Evolutionary conservation across 2,113 vertebrate genomes (phyloP).

Genomic region (Cynopterus brachyotis): DNA sequence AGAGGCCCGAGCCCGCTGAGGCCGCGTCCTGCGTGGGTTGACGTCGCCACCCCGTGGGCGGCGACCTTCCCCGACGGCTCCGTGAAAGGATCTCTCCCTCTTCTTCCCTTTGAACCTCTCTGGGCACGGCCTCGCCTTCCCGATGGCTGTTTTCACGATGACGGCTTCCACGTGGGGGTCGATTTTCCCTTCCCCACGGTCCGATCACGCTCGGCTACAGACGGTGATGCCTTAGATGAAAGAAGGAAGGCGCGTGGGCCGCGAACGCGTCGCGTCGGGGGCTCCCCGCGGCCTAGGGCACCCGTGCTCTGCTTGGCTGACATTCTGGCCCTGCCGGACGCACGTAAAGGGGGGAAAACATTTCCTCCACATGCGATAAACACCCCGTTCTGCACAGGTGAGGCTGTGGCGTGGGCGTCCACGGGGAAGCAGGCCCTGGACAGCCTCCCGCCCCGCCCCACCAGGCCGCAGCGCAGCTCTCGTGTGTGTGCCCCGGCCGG

Average conservation of each 20-base stretch:
- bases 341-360: background rate
- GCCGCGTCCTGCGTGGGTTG: fast-evolving
- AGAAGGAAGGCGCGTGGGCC: fast-evolving
- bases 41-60: fast-evolving
- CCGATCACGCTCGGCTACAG: too few relatives aligned
- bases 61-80: too few relatives aligned
- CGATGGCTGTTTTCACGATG: fast-evolving
- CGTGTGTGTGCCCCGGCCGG: too few relatives aligned
- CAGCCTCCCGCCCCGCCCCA: too few relatives aligned
- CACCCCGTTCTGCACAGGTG: too few relatives aligned
- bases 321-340: fast-evolving
- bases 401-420: fast-evolving
- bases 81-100: fast-evolving
- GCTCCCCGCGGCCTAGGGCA: fast-evolving
- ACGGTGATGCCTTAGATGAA: fast-evolving
- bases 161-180: fast-evolving
- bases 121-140: fast-evolving
- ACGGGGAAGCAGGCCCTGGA: fast-evolving
- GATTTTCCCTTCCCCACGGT: background rate
- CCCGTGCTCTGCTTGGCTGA: background rate
- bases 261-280: too few relatives aligned
- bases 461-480: fast-evolving
- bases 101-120: fast-evolving
- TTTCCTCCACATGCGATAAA: fast-evolving
- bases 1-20: background rate